Base-by-base conservation (phyloP, 2,888 invertebrate genomes). In the Melanchra persicariae region DNA sequence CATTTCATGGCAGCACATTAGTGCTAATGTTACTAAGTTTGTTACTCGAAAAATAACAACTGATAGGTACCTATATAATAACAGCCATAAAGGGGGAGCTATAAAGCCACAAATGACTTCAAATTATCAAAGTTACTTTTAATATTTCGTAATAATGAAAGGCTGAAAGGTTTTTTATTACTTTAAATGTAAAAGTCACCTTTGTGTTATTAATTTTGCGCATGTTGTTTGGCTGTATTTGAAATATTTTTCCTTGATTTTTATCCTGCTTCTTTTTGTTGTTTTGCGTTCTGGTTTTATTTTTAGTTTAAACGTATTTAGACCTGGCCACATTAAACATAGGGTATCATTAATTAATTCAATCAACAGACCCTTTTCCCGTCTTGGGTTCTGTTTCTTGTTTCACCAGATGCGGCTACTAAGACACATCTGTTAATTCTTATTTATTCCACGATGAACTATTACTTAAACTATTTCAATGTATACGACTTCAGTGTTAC, bases 1-100 rank as follows among this genome's bases (percentile, higher is more conserved):
- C 86, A 85, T 89, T 91, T 84, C 85, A 87, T 85, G 83, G 84
- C 70, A 69, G 75, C 80, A 88, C 91, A 93, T 93, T 93, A 92
- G 87, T 87, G 88, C 85, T 91, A 92, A 92, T 91, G 92, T 90
- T 87, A 86, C 87, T 87, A 85, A 91, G 84, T 91, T 89, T 89
- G 88, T 89, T 89, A 87, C 88, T 86, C 88, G 87, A 89, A 90
- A 90, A 91, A 92, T 90, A 91, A 90, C 89, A 90, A 88, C 89
- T 87, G 89, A 90, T 91, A 57, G 37, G 70, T 57, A 70, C 72
- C 30, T 49, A 88, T 88, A 87, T 91, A 90, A 92, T 87, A 87
- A 86, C 79, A 26, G 87, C 86, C 87, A 68, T 87, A 84, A 58
- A 69, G 26, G 26, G 51, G 68, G 54, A 60, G 88, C 86, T 87